Percentiles rank a stretch among this genome's conserved stretches.
These are phyloP conservation scores for Ameiurus melas DNA, from an alignment of 2,113 vertebrate genomes.

Conservation along the genomic window DNA sequence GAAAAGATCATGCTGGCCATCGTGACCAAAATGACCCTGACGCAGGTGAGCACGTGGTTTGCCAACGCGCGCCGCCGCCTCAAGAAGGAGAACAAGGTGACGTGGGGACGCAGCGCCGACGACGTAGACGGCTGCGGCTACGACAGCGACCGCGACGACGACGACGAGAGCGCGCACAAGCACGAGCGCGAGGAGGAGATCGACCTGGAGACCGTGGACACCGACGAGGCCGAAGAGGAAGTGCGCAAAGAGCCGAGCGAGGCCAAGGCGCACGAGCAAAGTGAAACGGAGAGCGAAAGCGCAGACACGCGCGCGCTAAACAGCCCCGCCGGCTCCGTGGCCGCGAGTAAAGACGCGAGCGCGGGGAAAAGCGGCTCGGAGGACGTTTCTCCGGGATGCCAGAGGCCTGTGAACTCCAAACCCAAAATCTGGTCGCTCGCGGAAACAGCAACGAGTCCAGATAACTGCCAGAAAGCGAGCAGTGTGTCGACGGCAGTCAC, in stretches of 20 bases:
- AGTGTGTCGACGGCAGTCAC: slow-evolving; percentile 68
- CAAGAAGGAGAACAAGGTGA: slow-evolving; percentile 97
- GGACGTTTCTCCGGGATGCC: slow-evolving; percentile 79
- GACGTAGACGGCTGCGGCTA: slow-evolving; percentile 90
- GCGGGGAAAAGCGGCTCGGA: slow-evolving; percentile 70
- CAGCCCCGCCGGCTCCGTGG: slow-evolving; percentile 73
- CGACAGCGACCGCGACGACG: slow-evolving; percentile 94
- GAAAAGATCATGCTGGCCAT: slow-evolving; percentile 97
- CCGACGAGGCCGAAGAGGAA: slow-evolving; percentile 89
- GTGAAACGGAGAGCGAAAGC: slow-evolving; percentile 58
- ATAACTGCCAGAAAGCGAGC: slow-evolving; percentile 81
- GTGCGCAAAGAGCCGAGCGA: slow-evolving; percentile 80
- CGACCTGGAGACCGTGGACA: slow-evolving; percentile 95
- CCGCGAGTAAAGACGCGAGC: slow-evolving; percentile 73
- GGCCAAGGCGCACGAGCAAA: slow-evolving; percentile 73
- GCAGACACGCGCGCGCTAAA: slow-evolving; percentile 73
- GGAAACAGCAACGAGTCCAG: slow-evolving; percentile 94
- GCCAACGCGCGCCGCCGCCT: slow-evolving; percentile 88
- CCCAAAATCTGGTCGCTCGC: slow-evolving; percentile 99
- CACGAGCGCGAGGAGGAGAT: slow-evolving; percentile 89
- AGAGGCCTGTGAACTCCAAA: slow-evolving; percentile 84
- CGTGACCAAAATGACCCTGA: slow-evolving; percentile 95
- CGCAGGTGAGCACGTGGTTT: slow-evolving; percentile 94
- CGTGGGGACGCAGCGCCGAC: slow-evolving; percentile 94
- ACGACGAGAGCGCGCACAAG: slow-evolving; percentile 72